These are phyloP conservation scores for Harpagifer antarcticus DNA, from an alignment of 2,797 vertebrate genomes.

Conservation along the genomic window DNA sequence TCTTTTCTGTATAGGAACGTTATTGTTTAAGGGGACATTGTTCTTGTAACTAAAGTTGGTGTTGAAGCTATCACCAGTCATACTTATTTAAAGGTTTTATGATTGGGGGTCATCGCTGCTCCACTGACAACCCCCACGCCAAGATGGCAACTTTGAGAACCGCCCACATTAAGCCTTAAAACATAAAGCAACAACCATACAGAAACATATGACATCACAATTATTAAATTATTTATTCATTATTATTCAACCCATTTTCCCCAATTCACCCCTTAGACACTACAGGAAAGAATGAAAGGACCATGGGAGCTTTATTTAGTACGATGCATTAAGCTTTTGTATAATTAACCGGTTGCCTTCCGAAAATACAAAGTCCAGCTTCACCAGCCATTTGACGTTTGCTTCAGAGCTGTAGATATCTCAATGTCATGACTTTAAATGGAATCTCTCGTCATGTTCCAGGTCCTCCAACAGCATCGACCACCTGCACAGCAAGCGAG, in stretches of 20 bases:
- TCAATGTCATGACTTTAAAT: background rate
- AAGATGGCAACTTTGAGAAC: no score
- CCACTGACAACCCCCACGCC: no score
- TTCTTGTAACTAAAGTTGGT: no score
- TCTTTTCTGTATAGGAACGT: no score
- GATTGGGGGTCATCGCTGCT: no score
- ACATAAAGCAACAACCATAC: no score
- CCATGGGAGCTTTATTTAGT: background rate
- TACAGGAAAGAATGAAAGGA: background rate
- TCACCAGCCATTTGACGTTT: background rate
- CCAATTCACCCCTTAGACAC: background rate
- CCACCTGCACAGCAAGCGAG: slow-evolving; percentile 95
- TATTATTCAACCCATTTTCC: background rate
- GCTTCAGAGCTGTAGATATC: background rate
- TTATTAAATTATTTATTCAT: no score
- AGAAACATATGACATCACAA: no score
- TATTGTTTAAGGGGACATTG: no score
- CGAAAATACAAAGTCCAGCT: background rate
- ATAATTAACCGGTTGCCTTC: background rate
- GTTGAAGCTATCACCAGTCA: no score
- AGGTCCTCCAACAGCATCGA: slow-evolving; percentile 97
- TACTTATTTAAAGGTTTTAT: no score
- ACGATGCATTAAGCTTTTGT: background rate
- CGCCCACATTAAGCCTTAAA: no score
- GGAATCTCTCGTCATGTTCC: slow-evolving; percentile 50